Base-by-base conservation (phyloP, 2,797 vertebrate species). In the Trematomus bernacchii region DNA sequence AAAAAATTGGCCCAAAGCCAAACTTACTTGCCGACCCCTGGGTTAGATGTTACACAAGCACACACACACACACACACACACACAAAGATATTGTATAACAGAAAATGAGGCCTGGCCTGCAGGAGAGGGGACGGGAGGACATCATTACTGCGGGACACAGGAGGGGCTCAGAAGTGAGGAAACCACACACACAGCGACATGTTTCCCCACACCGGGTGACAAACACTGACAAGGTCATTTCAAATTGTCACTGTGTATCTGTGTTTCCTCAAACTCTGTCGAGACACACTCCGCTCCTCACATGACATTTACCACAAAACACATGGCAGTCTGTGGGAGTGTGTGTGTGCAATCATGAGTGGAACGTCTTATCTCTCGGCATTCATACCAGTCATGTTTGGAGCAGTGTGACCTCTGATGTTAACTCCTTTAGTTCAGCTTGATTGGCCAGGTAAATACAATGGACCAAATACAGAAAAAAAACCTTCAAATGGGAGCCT, bases 151-250 rank as follows among this genome's bases (percentile, higher is more conserved):
- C 61, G 55, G 73, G 73, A 71, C 66, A 55, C 21, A 62, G 50
- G 64, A 53, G 52, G 52, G 78, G 66, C 66, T 66, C 79, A 71
- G 43, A 70, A 53, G 68, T 78, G 75, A 88, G 66, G 71, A 79
- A 63, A 60, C 73, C 81, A 87, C 73, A 70, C 12, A 48, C 69
- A 72, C 57, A 55, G 57, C 1, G 46, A 83, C 79, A 71, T 66
- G 70, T 82, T 82, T 74, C 48, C 46, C 59, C 72, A 73, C 70
- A 62, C 46, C 53, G 52, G 68, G 61, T 70, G 75, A 70, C 82
- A 80, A 82, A 82, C 69, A 68, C 44, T 73, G 86, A 85, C 76
- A 78, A 84, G 83, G 86, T 85, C 66, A 71, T 85, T 87, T 80
- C 50, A 68, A 70, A 83, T 54, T 64, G 81, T 86, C 86, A 79